Evolutionary conservation across 2,888 invertebrate species (phyloP).

Genomic region (Tricholauxania praeusta): DNA sequence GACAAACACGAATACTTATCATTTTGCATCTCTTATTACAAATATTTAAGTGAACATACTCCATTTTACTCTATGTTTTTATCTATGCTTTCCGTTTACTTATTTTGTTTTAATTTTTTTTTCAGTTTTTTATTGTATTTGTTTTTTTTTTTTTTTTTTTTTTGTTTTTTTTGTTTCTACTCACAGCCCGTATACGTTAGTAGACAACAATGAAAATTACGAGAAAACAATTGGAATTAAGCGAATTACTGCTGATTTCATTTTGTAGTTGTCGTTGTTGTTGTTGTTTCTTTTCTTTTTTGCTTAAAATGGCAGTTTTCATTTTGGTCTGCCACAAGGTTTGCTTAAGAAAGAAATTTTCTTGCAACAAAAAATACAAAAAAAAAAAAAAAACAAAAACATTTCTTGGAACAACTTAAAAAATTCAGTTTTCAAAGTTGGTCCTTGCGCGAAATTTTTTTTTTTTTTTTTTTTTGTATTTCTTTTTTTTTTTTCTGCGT

Average conservation of each 20-base stretch:
- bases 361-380: not conserved
- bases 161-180: not conserved
- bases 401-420: not conserved
- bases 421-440: slow-evolving; percentile 13
- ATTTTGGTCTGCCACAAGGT: slow-evolving; percentile 14
- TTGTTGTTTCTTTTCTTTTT: slow-evolving; percentile 40
- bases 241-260: slow-evolving; percentile 45
- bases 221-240: slow-evolving; percentile 46
- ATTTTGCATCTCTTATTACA: too few species aligned
- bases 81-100: too few species aligned
- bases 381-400: not conserved
- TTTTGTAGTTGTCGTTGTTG: slow-evolving; percentile 24
- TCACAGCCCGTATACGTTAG: not conserved
- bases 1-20: too few species aligned
- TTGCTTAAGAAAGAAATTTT: slow-evolving; percentile 11
- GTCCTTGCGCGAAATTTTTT: slow-evolving; percentile 25
- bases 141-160: slow-evolving; percentile 2
- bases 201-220: slow-evolving; percentile 38
- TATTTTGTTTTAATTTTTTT: not conserved
- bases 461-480: not conserved
- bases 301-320: slow-evolving; percentile 32
- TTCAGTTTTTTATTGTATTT: not conserved
- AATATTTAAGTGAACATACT: too few species aligned
- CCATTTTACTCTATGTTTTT: too few species aligned
- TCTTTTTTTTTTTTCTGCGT: not conserved